Base-by-base conservation (phyloP, 2,888 invertebrate species). In the Idaea straminata region DNA sequence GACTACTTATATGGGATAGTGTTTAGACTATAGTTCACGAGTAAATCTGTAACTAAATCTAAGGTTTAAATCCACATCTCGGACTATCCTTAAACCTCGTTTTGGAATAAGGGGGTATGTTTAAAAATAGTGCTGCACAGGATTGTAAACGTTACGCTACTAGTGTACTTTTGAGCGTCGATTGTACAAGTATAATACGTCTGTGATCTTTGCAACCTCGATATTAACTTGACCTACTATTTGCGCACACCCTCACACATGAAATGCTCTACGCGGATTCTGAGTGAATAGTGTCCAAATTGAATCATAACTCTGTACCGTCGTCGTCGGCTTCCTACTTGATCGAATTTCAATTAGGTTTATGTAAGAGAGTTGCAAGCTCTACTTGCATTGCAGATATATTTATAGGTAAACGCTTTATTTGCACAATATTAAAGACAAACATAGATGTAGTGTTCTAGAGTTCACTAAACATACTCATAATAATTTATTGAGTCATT, bases 161-260 rank as follows among this genome's bases (percentile, higher is more conserved):
- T 4, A 36, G 5, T 36, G 36, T 36, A 36, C 25, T 25, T 36
- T 36, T 36, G 36, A 36, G 5, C 10, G 36, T 7, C 36, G 10
- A 36, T 7, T 36, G 36, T 36, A 36, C 47, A 47, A 47, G 47
- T 47, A 47, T 47, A 47, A 47, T 47, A 47, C 47, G 10, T 47
- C 47, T 47, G 47, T 47, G 47, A 47, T 47, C 47, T 47, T 47
- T 47, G 47, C 47, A 47, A 47, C 47, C 47, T 47, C 47, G 47
- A 47, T 47, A 7, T 47, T 47, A 47, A 47, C 47, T 47, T 47
- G 47, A 47, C 47, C 47, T 47, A 47, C 47, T 10, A 47, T 36
- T 47, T 47, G 47, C 47, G 47, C 47, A 47, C 47, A 47, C 47
- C 47, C 47, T 47, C 13, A 38, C 47, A 47, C 47, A 47, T 47